Evolutionary conservation across 53 echinoderm and acorn worm genomes (phyloP).

Genomic region (Arbacia lixula): DNA sequence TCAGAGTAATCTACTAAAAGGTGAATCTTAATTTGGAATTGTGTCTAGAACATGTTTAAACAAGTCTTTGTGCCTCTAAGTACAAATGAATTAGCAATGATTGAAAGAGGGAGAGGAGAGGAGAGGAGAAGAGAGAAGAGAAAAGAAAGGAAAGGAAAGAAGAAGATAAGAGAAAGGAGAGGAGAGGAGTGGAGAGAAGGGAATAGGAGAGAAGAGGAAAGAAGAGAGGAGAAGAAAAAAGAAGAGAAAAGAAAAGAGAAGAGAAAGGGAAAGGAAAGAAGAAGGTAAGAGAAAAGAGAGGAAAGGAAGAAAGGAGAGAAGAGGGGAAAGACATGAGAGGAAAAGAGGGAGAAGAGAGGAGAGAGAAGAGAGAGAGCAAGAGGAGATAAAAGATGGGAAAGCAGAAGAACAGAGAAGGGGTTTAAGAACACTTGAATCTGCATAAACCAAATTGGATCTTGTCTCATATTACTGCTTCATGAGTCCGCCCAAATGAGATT

Average conservation of each 20-base stretch:
- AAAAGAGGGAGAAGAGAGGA: not conserved
- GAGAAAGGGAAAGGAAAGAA: not conserved
- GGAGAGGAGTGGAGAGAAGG: not conserved
- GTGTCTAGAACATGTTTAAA: no score
- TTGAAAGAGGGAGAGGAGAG: no score
- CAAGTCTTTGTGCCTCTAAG: no score
- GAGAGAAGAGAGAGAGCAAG: not conserved
- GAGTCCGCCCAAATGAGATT: slow-evolving; percentile 41
- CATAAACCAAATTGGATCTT: slow-evolving; percentile 51
- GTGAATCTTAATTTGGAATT: no score
- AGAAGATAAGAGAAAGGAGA: not conserved
- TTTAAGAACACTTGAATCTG: slow-evolving; percentile 11
- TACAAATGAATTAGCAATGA: no score
- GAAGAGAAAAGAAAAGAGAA: not conserved
- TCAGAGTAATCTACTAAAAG: no score
- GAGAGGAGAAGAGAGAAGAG: no score
- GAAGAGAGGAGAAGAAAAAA: not conserved
- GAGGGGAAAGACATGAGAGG: not conserved
- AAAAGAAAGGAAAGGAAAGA: not conserved
- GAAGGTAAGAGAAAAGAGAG: not conserved
- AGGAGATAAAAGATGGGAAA: not conserved
- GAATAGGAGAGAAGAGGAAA: not conserved
- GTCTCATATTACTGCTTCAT: slow-evolving; percentile 46
- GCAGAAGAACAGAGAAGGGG: not conserved
- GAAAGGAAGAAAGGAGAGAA: no score